Percentiles rank a stretch among this genome's conserved stretches.
phyloP scores from a whole-genome alignment of 1,140 invertebrate species.

The Cotesia chilonis region DNA sequence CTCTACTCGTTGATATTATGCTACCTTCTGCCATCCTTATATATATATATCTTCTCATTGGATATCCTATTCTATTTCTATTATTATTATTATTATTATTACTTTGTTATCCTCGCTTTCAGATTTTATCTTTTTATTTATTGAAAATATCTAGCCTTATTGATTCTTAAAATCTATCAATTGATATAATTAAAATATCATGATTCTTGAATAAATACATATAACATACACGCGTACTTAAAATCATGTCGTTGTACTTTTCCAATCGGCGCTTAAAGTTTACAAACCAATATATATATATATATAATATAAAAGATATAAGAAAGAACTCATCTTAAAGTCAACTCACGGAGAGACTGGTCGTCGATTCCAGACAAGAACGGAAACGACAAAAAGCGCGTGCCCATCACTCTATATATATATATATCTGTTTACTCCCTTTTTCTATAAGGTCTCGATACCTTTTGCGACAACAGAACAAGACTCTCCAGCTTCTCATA shows the following conservation, averaged over 20 bases:
- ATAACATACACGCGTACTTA: too few relatives aligned
- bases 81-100: too few relatives aligned
- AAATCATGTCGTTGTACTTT: slow-evolving; percentile 37
- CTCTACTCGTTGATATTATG: background rate
- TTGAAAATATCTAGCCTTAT: too few relatives aligned
- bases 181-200: too few relatives aligned
- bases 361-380: slow-evolving; percentile 30
- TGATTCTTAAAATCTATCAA: too few relatives aligned
- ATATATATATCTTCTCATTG: too few relatives aligned
- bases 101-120: background rate
- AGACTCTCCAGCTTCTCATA: background rate
- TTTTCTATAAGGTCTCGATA: background rate
- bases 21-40: background rate
- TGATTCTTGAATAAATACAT: too few relatives aligned
- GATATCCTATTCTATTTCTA: too few relatives aligned
- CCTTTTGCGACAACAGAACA: background rate
- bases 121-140: too few relatives aligned
- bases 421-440: background rate
- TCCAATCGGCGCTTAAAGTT: slow-evolving; percentile 46
- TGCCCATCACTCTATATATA: slow-evolving; percentile 15
- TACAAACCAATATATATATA: slow-evolving; percentile 9
- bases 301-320: background rate
- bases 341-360: slow-evolving; percentile 29
- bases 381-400: slow-evolving; percentile 38
- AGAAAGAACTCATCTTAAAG: slow-evolving; percentile 19